A percentile compares a stretch with the other conserved stretches of the same genome.
Evolutionary conservation across 2,113 vertebrate genomes (phyloP).

Genomic region (Prinia subflava): DNA sequence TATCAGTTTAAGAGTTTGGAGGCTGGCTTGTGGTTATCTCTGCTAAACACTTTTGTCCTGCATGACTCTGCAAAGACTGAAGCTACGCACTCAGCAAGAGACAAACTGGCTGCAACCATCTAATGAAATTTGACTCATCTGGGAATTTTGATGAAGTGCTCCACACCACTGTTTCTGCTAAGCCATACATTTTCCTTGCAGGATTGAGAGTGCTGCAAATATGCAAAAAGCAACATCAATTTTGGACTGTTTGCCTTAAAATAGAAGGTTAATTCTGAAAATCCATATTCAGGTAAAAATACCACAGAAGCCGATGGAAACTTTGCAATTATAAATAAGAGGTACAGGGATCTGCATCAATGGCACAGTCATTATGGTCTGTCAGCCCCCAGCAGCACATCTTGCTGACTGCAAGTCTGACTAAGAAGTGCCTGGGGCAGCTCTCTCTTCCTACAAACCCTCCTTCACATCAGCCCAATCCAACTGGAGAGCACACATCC

Average conservation of each 20-base stretch:
- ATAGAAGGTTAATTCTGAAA: background rate
- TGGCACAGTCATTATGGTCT: background rate
- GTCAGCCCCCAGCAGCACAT: background rate
- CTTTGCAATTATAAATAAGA: background rate
- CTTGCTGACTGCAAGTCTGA: background rate
- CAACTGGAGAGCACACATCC: background rate
- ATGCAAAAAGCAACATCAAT: background rate
- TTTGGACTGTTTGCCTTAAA: background rate
- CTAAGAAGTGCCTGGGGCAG: constrained; percentile 9
- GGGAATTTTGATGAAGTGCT: background rate
- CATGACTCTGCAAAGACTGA: constrained; percentile 53
- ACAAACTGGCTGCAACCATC: constrained; percentile 20
- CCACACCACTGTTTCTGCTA: background rate
- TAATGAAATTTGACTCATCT: constrained; percentile 47
- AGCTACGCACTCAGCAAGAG: background rate
- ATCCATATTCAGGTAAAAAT: background rate
- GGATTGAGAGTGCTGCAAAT: background rate
- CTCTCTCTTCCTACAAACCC: background rate
- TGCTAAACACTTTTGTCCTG: constrained; percentile 27
- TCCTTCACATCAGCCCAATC: background rate
- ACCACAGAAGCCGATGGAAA: background rate
- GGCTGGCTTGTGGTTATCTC: constrained; percentile 47
- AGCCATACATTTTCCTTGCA: background rate
- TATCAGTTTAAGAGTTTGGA: constrained; percentile 41
- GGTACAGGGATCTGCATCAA: background rate